phyloP scores from a whole-genome alignment of 2,888 invertebrate genomes.

The Cactoblastis cactorum region DNA sequence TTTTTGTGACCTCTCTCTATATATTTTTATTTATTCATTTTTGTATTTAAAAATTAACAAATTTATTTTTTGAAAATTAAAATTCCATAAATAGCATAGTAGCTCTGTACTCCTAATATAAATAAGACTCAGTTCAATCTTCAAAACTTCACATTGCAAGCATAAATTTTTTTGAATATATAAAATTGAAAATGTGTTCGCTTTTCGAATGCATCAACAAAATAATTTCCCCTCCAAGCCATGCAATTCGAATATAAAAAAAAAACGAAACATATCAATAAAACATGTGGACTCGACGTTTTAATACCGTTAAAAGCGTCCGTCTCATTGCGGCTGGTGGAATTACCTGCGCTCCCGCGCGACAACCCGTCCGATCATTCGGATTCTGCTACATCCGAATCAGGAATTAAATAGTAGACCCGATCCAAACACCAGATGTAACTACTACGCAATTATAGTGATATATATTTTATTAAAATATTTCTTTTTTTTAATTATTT shows the following conservation, averaged over 20 bases:
- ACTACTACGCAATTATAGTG: too few relatives aligned
- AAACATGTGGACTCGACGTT: conserved; percentile 54
- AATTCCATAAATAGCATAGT: too few relatives aligned
- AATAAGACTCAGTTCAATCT: too few relatives aligned
- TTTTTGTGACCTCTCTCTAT: too few relatives aligned
- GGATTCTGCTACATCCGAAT: conserved; percentile 10
- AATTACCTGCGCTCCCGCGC: conserved; percentile 37
- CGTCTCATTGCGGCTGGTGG: conserved; percentile 63
- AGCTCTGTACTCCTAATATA: too few relatives aligned
- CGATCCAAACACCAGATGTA: background rate
- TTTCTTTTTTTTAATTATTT: too few relatives aligned
- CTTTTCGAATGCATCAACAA: background rate
- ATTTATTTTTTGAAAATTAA: too few relatives aligned
- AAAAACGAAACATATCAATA: conserved; percentile 41
- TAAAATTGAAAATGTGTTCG: background rate
- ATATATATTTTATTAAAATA: too few relatives aligned
- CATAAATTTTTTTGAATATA: too few relatives aligned
- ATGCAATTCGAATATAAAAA: background rate
- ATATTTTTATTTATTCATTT: too few relatives aligned
- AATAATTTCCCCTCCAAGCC: background rate
- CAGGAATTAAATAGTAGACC: background rate
- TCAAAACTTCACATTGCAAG: too few relatives aligned
- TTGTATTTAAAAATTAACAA: too few relatives aligned
- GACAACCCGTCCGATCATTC: background rate
- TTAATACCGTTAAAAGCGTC: conserved; percentile 74